phyloP scores from a whole-genome alignment of 2,888 invertebrate genomes.

The Microdon myrmicae region DNA sequence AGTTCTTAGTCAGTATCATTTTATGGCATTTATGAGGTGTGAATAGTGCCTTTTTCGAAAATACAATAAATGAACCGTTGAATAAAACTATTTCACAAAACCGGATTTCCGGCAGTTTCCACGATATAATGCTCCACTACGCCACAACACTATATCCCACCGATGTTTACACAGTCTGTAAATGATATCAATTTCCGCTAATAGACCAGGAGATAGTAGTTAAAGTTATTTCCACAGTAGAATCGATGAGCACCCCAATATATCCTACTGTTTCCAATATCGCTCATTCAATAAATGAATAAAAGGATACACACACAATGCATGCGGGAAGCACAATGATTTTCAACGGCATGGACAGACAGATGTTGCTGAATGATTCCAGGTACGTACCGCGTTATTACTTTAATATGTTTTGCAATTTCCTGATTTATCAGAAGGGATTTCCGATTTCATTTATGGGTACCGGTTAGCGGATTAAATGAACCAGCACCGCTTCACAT shows the following conservation, averaged over 20 bases:
- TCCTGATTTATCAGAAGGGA: conserved; percentile 62
- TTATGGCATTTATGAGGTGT: too few relatives aligned
- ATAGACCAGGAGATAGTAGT: conserved; percentile 29
- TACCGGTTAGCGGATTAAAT: too few relatives aligned
- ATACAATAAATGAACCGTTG: too few relatives aligned
- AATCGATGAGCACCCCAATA: not conserved
- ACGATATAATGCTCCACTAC: too few relatives aligned
- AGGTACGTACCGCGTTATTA: conserved; percentile 7
- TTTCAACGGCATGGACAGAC: too few relatives aligned
- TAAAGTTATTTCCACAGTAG: conserved; percentile 15
- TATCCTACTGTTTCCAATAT: conserved; percentile 14
- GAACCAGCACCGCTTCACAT: too few relatives aligned
- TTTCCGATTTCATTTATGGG: conserved; percentile 60
- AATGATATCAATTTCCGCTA: conserved; percentile 38
- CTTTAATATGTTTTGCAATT: conserved; percentile 62
- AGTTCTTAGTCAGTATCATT: too few relatives aligned
- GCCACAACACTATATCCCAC: too few relatives aligned
- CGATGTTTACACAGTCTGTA: conserved; percentile 15
- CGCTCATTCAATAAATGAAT: conserved; percentile 3
- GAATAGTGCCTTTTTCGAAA: too few relatives aligned
- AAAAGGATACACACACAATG: conserved; percentile 22
- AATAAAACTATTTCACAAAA: too few relatives aligned
- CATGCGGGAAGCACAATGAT: conserved; percentile 17
- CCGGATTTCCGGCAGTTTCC: too few relatives aligned
- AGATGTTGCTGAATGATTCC: conserved; percentile 19